phyloP scores from a whole-genome alignment of 2,797 vertebrate genomes.

The Enteromius anoplus region DNA sequence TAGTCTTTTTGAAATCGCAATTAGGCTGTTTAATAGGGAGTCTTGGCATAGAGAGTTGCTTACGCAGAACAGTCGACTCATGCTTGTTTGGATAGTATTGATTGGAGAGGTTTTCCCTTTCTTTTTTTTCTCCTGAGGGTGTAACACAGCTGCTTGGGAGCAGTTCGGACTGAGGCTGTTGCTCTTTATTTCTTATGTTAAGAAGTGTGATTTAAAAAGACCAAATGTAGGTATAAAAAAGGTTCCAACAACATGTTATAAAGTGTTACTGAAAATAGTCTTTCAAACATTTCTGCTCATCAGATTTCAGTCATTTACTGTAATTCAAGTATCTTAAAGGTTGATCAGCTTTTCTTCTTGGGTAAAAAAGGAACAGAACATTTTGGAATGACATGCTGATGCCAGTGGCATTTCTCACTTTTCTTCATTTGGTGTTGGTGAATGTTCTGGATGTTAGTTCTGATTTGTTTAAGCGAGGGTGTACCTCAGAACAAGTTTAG shows the following conservation, averaged over 20 bases:
- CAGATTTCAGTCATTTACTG: background rate
- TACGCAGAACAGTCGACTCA: conserved; percentile 1
- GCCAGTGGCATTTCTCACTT: conserved; percentile 8
- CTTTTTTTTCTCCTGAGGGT: background rate
- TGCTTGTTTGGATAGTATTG: conserved; percentile 24
- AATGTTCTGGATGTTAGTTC: background rate
- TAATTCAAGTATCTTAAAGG: background rate
- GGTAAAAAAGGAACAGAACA: conserved; percentile 11
- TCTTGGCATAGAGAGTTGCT: background rate
- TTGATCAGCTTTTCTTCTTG: background rate
- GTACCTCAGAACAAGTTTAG: background rate
- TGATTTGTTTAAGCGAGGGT: background rate
- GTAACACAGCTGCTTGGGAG: background rate
- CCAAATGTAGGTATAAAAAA: background rate
- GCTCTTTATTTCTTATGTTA: background rate
- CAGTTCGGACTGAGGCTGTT: background rate
- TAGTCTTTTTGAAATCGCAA: background rate
- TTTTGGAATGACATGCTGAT: conserved; percentile 1
- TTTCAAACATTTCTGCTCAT: background rate
- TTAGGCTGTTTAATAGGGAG: background rate
- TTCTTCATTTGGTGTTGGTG: background rate
- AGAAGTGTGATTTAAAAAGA: background rate
- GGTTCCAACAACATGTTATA: background rate
- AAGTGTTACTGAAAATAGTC: background rate
- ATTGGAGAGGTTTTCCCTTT: background rate